These are phyloP conservation scores for Pseudococcus jackbeardsleyi DNA, from an alignment of 2,888 invertebrate species.

Conservation along the genomic window DNA sequence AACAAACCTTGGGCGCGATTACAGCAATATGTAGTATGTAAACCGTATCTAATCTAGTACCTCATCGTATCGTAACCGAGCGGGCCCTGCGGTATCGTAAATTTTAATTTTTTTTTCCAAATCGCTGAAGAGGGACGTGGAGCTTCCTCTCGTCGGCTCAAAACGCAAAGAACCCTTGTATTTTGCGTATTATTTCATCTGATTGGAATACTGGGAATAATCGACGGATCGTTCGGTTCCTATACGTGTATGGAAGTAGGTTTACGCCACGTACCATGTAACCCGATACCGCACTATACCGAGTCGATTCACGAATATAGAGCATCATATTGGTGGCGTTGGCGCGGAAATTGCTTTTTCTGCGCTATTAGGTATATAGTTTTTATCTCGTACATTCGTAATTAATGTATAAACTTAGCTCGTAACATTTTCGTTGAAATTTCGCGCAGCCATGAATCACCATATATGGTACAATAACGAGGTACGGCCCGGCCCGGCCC, in stretches of 20 bases:
- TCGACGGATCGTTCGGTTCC: conserved; percentile 22
- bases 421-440: conserved; percentile 36
- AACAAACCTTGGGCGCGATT: neutral
- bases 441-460: conserved; percentile 19
- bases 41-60: neutral
- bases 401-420: conserved; percentile 29
- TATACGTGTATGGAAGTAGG: neutral
- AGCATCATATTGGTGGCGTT: conserved; percentile 9
- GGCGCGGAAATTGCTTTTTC: conserved; percentile 1
- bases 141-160: neutral
- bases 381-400: conserved; percentile 23
- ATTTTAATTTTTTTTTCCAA: conserved; percentile 1
- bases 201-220: conserved; percentile 35
- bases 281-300: neutral
- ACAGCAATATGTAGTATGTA: neutral
- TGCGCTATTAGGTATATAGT: conserved; percentile 16
- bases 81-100: conserved; percentile 1
- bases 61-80: neutral
- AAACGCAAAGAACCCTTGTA: conserved; percentile 10
- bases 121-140: neutral
- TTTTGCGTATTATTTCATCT: neutral
- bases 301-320: neutral
- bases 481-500: too few species aligned
- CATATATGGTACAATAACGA: neutral
- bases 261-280: neutral